phyloP scores from a whole-genome alignment of 1,140 invertebrate species.

The Hetaerina americana region DNA sequence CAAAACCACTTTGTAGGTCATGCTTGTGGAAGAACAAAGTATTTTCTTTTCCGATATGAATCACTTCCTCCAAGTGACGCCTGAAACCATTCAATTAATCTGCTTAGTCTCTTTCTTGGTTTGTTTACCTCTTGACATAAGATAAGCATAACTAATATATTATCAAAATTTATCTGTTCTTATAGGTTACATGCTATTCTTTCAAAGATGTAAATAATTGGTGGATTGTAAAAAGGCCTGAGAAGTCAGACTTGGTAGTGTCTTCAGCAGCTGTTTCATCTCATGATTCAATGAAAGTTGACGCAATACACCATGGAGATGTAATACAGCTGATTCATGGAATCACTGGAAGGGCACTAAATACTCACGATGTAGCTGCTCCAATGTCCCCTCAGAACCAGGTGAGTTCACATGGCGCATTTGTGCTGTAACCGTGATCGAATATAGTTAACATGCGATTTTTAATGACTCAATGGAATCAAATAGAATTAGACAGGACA shows the following conservation, averaged over 20 bases:
- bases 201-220: constrained; percentile 98
- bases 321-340: constrained; percentile 88
- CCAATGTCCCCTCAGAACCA: constrained; percentile 85
- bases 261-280: constrained; percentile 39
- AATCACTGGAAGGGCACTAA: constrained; percentile 77
- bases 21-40: too few species aligned
- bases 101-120: too few species aligned
- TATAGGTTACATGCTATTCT: constrained; percentile 83
- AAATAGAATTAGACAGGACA: too few species aligned
- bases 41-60: too few species aligned
- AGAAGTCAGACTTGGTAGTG: constrained; percentile 66
- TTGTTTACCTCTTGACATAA: too few species aligned
- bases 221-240: constrained; percentile 91
- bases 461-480: too few species aligned
- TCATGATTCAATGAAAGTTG: constrained; percentile 29
- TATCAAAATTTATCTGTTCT: constrained; percentile 28
- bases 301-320: constrained; percentile 78
- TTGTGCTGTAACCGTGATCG: too few species aligned
- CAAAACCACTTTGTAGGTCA: too few species aligned
- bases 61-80: too few species aligned
- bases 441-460: too few species aligned
- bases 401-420: constrained; percentile 29
- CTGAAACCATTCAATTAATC: too few species aligned
- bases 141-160: too few species aligned
- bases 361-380: constrained; percentile 95